A percentile compares a stretch with the other conserved stretches of the same genome.
Conservation (phyloP, 2,797 vertebrate species). For the Monodelphis domestica region DNA sequence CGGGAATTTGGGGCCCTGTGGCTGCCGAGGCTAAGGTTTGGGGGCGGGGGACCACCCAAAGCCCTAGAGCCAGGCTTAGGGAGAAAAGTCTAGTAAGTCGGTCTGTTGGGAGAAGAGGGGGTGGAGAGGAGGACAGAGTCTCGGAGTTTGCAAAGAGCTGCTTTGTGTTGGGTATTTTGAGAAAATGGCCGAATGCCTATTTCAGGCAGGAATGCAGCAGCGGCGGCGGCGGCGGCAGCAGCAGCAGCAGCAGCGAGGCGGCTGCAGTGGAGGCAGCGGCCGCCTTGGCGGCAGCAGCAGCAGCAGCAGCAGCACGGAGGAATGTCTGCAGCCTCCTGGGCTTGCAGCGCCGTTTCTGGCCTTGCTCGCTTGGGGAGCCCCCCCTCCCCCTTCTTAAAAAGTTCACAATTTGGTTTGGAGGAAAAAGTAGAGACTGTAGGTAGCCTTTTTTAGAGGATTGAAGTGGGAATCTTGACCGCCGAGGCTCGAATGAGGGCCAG, state of each 20-base stretch:
- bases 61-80: not conserved
- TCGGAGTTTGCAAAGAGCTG: conserved; percentile 79
- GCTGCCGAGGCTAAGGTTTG: conserved; percentile 70
- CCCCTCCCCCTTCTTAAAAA: no score
- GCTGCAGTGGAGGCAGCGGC: conserved; percentile 32
- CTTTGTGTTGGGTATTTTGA: conserved; percentile 86
- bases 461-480: no score
- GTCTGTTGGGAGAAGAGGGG: not conserved
- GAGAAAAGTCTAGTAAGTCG: conserved; percentile 13
- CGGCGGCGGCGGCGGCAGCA: conserved; percentile 55
- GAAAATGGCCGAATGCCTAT: conserved; percentile 92
- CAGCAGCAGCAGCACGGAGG: conserved; percentile 66
- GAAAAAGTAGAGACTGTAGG: not conserved
- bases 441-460: not conserved
- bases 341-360: not conserved
- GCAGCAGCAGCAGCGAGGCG: conserved; percentile 41
- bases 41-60: conserved; percentile 24
- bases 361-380: not conserved
- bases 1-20: conserved; percentile 2
- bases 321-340: conserved; percentile 60
- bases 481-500: not conserved
- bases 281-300: no score
- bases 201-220: conserved; percentile 73
- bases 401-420: not conserved
- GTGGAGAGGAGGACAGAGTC: conserved; percentile 71